Percentiles rank a stretch among this genome's conserved stretches.
phyloP scores from a whole-genome alignment of 2,797 vertebrate species.

The Pangasius sanitwongsei region DNA sequence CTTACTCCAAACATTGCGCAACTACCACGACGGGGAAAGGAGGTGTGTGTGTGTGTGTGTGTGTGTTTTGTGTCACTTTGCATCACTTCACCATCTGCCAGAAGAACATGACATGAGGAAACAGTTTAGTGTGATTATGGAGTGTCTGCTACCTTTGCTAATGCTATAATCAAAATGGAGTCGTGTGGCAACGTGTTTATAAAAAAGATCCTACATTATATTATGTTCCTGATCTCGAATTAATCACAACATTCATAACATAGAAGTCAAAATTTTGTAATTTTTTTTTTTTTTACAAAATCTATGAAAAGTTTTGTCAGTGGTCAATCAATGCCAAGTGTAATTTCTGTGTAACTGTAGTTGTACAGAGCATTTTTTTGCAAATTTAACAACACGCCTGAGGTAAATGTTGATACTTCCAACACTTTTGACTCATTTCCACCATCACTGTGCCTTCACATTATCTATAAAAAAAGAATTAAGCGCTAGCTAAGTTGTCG shows the following conservation, averaged over 20 bases:
- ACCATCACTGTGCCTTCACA: not conserved
- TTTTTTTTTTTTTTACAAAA: not conserved
- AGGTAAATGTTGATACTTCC: conserved; percentile 12
- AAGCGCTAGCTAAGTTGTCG: not conserved
- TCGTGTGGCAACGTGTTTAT: not conserved
- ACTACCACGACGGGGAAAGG: not conserved
- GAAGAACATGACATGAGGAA: conserved; percentile 4
- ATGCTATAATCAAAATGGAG: not conserved
- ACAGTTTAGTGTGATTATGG: not conserved
- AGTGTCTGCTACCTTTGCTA: no score
- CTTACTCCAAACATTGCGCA: conserved; percentile 5
- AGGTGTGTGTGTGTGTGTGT: not conserved
- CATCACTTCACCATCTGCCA: conserved; percentile 11
- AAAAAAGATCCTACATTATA: not conserved
- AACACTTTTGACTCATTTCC: not conserved
- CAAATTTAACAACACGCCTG: not conserved
- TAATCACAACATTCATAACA: not conserved
- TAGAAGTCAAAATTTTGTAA: not conserved
- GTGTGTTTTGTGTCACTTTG: conserved; percentile 13
- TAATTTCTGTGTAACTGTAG: not conserved
- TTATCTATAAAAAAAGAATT: not conserved
- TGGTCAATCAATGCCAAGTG: not conserved
- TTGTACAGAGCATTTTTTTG: not conserved
- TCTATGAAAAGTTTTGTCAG: not conserved
- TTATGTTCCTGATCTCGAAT: not conserved